These are phyloP conservation scores for Mola mola DNA, from an alignment of 2,113 vertebrate genomes.

Conservation along the genomic window DNA sequence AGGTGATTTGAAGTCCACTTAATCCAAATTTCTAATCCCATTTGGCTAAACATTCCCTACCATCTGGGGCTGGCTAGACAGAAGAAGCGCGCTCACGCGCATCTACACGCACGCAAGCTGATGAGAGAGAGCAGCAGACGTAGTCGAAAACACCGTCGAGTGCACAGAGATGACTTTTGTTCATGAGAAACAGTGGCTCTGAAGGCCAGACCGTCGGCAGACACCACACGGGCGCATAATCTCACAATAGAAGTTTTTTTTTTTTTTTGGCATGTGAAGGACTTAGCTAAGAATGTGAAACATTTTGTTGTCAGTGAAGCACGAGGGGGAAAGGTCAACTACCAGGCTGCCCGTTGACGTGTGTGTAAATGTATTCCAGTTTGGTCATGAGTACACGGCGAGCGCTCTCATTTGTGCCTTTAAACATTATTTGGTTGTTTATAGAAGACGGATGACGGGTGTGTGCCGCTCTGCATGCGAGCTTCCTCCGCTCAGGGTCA, in stretches of 20 bases:
- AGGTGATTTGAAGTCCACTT: conserved; percentile 73
- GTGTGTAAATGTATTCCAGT: neutral
- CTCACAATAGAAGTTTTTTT: conserved; percentile 8
- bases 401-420: conserved; percentile 11
- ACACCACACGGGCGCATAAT: conserved; percentile 37
- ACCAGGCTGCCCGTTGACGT: conserved; percentile 18
- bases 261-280: conserved; percentile 46
- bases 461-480: neutral
- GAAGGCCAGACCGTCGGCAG: conserved; percentile 29
- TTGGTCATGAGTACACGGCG: neutral
- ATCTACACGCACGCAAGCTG: conserved; percentile 28
- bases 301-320: conserved; percentile 1
- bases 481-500: conserved; percentile 26
- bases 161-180: neutral
- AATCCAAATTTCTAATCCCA: conserved; percentile 83
- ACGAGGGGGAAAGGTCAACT: conserved; percentile 10
- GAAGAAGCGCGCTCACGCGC: conserved; percentile 35
- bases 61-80: conserved; percentile 76
- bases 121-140: conserved; percentile 50
- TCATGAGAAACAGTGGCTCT: neutral
- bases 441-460: conserved; percentile 17
- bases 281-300: conserved; percentile 24
- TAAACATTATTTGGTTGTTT: conserved; percentile 14
- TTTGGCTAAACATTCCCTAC: conserved; percentile 80
- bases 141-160: conserved; percentile 9